Evolutionary conservation across 2,888 invertebrate species (phyloP).

Genomic region (Torymus auratus): DNA sequence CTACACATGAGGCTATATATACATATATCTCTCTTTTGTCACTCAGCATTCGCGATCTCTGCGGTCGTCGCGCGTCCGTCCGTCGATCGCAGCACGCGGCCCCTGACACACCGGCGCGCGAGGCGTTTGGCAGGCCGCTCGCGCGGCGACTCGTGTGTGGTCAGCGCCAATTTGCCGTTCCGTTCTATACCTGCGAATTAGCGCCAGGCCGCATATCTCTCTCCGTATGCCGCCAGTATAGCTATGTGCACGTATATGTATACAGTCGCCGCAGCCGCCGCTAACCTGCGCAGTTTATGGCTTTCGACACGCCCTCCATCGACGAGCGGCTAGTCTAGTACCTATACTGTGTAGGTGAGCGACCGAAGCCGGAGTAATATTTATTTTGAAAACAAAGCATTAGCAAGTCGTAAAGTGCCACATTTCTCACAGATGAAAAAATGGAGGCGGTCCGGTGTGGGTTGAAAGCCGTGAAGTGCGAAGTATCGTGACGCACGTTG

Average conservation of each 20-base stretch:
- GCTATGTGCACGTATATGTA: not conserved
- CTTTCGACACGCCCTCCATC: slow-evolving; percentile 64
- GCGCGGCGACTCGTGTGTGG: slow-evolving; percentile 62
- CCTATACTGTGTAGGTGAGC: not conserved
- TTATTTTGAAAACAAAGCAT: slow-evolving; percentile 53
- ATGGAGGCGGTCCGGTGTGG: too few species aligned
- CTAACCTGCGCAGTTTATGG: slow-evolving; percentile 66
- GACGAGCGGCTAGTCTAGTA: slow-evolving; percentile 15
- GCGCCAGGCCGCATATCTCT: slow-evolving; percentile 51
- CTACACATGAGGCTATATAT: too few species aligned
- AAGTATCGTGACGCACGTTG: too few species aligned
- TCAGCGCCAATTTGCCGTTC: slow-evolving; percentile 71
- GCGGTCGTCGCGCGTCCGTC: slow-evolving; percentile 33
- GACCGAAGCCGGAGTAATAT: slow-evolving; percentile 39
- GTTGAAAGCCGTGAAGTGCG: too few species aligned
- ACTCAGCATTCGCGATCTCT: not conserved
- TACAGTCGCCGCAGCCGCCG: slow-evolving; percentile 60
- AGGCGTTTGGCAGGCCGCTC: slow-evolving; percentile 54
- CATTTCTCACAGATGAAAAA: slow-evolving; percentile 26
- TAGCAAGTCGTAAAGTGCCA: slow-evolving; percentile 48
- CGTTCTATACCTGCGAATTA: slow-evolving; percentile 68
- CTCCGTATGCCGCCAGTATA: too few species aligned
- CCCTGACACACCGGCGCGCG: slow-evolving; percentile 18
- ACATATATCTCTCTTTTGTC: too few species aligned
- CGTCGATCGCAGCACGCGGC: too few species aligned